Conservation (phyloP, 2,888 invertebrate genomes). For the Zaprionus lineosus region DNA sequence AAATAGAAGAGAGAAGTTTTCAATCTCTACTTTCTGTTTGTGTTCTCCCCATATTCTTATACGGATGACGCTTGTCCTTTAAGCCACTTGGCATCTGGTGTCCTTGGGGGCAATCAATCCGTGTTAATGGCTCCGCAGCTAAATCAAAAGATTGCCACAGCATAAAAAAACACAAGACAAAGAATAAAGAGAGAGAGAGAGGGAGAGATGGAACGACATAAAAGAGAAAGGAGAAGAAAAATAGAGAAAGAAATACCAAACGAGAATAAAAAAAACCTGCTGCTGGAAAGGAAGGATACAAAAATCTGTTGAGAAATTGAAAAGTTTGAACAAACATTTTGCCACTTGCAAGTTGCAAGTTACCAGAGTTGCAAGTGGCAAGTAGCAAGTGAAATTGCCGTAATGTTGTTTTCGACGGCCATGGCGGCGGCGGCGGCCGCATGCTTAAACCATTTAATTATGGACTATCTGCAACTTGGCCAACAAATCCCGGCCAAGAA, state of each 20-base stretch:
- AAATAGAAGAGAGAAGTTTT: constrained; percentile 12
- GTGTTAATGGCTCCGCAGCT: constrained; percentile 72
- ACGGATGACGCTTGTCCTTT: constrained; percentile 59
- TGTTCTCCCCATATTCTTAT: constrained; percentile 4
- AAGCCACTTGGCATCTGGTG: constrained; percentile 68
- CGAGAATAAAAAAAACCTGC: constrained; percentile 2
- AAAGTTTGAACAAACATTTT: constrained; percentile 69
- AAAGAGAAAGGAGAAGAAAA: background rate
- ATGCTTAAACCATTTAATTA: constrained; percentile 68
- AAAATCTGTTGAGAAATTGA: constrained; percentile 40
- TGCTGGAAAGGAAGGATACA: background rate
- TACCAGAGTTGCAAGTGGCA: constrained; percentile 40
- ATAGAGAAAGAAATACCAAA: background rate
- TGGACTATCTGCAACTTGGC: constrained; percentile 38
- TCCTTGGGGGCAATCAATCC: constrained; percentile 76
- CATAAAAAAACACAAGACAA: constrained; percentile 12
- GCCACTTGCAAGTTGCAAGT: constrained; percentile 58
- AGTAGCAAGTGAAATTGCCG: constrained; percentile 52
- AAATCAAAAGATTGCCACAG: constrained; percentile 67
- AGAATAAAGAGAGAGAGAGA: constrained; percentile 12
- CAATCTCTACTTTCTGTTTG: too few species aligned
- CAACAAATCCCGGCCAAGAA: constrained; percentile 42
- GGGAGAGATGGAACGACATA: background rate
- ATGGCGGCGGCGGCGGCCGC: constrained; percentile 20
- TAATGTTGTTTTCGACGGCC: constrained; percentile 28